Percentiles rank a stretch among this genome's conserved stretches.
Conservation (phyloP, 2,797 vertebrate species). For the Alectoris magna region DNA sequence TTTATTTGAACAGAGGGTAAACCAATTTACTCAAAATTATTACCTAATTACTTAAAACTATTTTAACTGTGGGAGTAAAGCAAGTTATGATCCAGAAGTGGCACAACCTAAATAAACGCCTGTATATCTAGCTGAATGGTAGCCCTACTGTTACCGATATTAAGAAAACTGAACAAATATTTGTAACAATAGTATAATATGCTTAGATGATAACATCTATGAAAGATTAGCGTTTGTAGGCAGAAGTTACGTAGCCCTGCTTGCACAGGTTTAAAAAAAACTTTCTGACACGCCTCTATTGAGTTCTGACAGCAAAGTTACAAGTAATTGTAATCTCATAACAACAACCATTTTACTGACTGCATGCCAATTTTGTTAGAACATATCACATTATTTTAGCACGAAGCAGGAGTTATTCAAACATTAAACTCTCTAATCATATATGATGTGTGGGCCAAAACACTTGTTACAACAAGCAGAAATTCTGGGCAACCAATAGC, state of each 20-base stretch:
- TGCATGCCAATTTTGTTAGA: not conserved
- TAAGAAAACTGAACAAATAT: not conserved
- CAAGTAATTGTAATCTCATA: not conserved
- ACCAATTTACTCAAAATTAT: not conserved
- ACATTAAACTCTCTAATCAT: not conserved
- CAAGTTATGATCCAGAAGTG: not conserved
- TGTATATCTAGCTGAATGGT: not conserved
- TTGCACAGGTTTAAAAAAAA: not conserved
- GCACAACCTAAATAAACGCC: not conserved
- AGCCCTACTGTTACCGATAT: not conserved
- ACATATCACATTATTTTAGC: not conserved
- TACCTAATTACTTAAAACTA: not conserved
- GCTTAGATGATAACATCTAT: not conserved
- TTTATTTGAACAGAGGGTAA: not conserved
- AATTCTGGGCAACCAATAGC: not conserved
- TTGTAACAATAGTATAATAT: not conserved
- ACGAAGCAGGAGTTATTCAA: not conserved
- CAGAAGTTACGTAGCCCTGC: not conserved
- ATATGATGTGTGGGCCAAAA: not conserved
- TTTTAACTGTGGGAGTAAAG: not conserved
- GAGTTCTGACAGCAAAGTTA: not conserved
- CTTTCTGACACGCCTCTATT: not conserved
- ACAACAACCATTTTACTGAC: not conserved
- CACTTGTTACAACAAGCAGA: not conserved
- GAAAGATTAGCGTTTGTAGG: not conserved